These are phyloP conservation scores for Temnothorax curvispinosus DNA, from an alignment of 1,140 invertebrate species.

Conservation along the genomic window DNA sequence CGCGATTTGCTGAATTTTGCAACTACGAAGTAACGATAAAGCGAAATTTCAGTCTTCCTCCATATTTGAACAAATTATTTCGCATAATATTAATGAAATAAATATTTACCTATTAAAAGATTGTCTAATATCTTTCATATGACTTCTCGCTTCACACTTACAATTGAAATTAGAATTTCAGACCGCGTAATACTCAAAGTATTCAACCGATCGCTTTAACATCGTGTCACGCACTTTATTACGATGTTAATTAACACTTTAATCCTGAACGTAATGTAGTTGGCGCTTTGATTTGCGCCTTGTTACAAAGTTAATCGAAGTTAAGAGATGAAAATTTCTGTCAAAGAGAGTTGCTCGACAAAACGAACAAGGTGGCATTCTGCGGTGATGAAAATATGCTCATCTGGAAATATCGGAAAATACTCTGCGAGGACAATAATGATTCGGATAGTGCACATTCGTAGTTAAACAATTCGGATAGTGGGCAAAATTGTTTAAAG, in stretches of 20 bases:
- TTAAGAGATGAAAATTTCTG: slow-evolving; percentile 30
- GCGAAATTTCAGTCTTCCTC: neutral
- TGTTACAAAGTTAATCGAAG: slow-evolving; percentile 23
- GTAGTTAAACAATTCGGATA: neutral
- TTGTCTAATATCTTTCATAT: neutral
- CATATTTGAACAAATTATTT: neutral
- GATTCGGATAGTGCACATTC: neutral
- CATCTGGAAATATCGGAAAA: neutral
- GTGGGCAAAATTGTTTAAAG: neutral
- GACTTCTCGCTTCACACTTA: neutral
- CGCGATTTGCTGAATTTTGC: slow-evolving; percentile 11
- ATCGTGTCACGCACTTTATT: slow-evolving; percentile 44
- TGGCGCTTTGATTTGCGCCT: slow-evolving; percentile 30
- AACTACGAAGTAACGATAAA: neutral
- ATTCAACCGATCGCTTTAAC: slow-evolving; percentile 30
- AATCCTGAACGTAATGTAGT: neutral
- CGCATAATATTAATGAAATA: slow-evolving; percentile 10
- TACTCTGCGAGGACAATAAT: neutral
- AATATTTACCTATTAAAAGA: slow-evolving; percentile 25
- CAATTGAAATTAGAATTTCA: neutral
- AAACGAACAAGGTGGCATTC: neutral
- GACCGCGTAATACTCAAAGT: neutral
- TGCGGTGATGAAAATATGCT: neutral
- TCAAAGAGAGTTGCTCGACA: slow-evolving; percentile 13
- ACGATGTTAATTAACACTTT: slow-evolving; percentile 36